A percentile compares a stretch with the other conserved stretches of the same genome.
phyloP scores from a whole-genome alignment of 2,797 vertebrate genomes.

The Delichon dasypus region DNA sequence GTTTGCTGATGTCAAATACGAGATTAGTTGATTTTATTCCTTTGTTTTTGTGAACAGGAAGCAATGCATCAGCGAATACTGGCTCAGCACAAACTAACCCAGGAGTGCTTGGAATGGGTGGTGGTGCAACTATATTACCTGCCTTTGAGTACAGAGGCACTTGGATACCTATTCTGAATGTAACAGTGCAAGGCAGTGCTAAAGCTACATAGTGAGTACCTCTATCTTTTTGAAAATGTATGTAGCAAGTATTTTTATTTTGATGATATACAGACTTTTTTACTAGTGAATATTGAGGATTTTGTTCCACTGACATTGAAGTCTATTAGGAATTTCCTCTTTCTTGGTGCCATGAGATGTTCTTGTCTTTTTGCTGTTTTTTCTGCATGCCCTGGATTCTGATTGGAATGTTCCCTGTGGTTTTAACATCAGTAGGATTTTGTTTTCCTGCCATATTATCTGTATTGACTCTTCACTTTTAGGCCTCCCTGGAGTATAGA shows the following conservation, averaged over 20 bases:
- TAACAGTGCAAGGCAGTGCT: conserved; percentile 94
- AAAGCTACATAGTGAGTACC: conserved; percentile 96
- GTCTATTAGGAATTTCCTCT: not conserved
- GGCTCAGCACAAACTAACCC: conserved; percentile 80
- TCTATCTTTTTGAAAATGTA: not conserved
- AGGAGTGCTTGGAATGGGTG: conserved; percentile 81
- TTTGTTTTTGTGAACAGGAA: conserved; percentile 63
- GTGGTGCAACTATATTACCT: conserved; percentile 86
- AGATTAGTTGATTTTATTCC: not conserved
- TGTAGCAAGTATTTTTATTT: not conserved
- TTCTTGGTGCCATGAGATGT: not conserved
- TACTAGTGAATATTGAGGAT: not conserved
- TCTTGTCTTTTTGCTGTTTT: not conserved
- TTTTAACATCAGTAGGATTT: not conserved
- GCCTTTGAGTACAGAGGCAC: conserved; percentile 97
- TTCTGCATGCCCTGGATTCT: not conserved
- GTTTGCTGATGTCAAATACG: not conserved
- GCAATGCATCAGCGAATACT: conserved; percentile 78
- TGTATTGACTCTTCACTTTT: not conserved
- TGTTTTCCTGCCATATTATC: not conserved
- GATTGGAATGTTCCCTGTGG: not conserved
- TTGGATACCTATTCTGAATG: conserved; percentile 95
- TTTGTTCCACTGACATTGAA: not conserved
- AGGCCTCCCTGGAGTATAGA: not conserved
- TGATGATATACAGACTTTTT: not conserved